Evolutionary conservation across 2,113 vertebrate species (phyloP).

Genomic region (Anser cygnoides): DNA sequence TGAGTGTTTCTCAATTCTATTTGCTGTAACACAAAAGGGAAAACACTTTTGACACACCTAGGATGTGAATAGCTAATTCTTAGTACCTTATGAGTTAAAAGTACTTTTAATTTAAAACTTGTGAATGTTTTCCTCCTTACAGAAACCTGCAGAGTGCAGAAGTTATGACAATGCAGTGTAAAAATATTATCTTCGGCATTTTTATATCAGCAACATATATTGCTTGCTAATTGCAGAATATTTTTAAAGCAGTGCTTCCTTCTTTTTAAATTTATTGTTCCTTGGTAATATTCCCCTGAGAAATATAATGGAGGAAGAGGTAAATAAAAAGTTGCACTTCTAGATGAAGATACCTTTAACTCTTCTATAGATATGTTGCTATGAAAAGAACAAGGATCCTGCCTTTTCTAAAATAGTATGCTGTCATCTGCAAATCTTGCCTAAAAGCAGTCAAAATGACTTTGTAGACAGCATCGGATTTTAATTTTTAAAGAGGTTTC

Average conservation of each 20-base stretch:
- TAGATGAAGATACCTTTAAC: neutral
- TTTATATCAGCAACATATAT: conserved; percentile 10
- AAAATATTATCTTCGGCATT: neutral
- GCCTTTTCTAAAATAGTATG: neutral
- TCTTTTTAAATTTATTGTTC: neutral
- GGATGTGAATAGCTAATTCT: neutral
- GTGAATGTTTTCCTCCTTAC: neutral
- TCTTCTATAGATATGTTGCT: neutral
- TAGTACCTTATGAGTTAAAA: neutral
- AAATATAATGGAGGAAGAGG: neutral
- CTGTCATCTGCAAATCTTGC: neutral
- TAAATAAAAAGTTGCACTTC: neutral
- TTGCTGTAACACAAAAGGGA: neutral
- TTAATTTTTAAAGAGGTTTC: conserved; percentile 50
- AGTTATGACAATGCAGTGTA: neutral
- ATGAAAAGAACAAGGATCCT: neutral
- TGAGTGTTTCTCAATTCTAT: neutral
- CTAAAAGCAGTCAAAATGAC: neutral
- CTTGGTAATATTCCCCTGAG: neutral
- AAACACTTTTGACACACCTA: neutral
- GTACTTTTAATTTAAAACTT: conserved; percentile 14
- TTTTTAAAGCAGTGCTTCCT: neutral
- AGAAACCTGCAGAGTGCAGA: neutral
- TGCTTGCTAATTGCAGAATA: conserved; percentile 33
- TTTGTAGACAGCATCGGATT: neutral